Base-by-base conservation (phyloP, 2,113 vertebrate species). In the Campylomormyrus tamandua region DNA sequence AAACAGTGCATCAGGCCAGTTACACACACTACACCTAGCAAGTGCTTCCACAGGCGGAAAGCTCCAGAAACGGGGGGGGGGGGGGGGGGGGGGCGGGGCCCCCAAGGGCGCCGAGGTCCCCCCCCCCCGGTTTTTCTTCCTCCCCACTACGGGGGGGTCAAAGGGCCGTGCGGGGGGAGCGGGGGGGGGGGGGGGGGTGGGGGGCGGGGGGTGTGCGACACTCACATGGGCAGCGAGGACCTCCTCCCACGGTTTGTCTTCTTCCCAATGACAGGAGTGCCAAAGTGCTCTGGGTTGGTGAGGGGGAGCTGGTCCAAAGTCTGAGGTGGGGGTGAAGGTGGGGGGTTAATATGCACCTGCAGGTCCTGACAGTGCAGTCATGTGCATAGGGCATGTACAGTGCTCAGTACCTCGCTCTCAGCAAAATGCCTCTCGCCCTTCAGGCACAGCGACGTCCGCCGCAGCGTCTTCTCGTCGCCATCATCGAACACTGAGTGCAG, bases 361-460 rank as follows among this genome's bases (percentile, higher is more conserved):
- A 77, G n/a, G 9, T 24, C 5, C 10, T 58, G 15, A 39, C 49
- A 17, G 15, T 17, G 4, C 27, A 27, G 52, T 1, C 50, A 39
- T 17, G 80, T 24, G 31, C 19, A 17, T 5, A 19, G 0, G 4
- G 39, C 35, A 3, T n/a, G 46, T 1, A 49, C 1, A 1, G 46
- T 5, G 5, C 11, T 2, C 46, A 92, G 93, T 93, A 99, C 98
- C 98, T 99, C 98, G 27, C 98, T 99, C 95, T 99, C 98, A 52
- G 98, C 98, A 93, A 99, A 99, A 93, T 99, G 98, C 92, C 98
- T 96, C 95, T 99, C 98, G 58, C 98, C 98, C 92, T 99, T 99
- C 91, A 99, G 95, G 93, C 98, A 99, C 91, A 99, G 95, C 0
- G 98, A 99, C 24, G 98, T 98, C 50, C 98, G 95, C 80, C 98